Conservation (phyloP, 2,797 vertebrate species). For the Muraenolepis orangiensis region DNA sequence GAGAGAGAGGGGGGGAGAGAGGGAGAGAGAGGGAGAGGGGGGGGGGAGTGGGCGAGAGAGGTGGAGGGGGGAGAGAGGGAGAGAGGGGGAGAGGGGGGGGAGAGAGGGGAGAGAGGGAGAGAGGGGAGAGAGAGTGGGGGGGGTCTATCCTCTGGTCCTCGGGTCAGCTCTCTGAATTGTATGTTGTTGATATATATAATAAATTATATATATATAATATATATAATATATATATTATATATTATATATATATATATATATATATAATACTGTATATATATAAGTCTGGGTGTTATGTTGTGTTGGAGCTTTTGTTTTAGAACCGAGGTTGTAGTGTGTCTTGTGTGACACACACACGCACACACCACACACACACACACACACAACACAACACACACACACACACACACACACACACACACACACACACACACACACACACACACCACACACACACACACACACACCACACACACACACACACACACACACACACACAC, state of each 20-base stretch:
- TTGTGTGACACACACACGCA: background rate
- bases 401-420: background rate
- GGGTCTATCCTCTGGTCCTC: background rate
- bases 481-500: background rate
- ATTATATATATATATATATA: too few species aligned
- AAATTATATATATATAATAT: too few species aligned
- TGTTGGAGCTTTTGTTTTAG: background rate
- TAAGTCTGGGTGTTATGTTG: too few species aligned
- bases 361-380: too few species aligned
- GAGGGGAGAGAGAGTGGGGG: too few species aligned
- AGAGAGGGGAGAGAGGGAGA: too few species aligned
- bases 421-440: background rate
- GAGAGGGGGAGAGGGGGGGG: too few species aligned
- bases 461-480: background rate
- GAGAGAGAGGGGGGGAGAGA: constrained; percentile 28
- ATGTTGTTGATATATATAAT: too few species aligned
- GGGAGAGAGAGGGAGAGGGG: background rate
- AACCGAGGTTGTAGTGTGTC: background rate
- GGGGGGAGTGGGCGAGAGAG: background rate
- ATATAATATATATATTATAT: too few species aligned
- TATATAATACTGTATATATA: too few species aligned
- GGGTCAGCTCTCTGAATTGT: background rate
- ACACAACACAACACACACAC: background rate
- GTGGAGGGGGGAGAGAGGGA: background rate
- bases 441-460: too few species aligned